Evolutionary conservation across 2,113 vertebrate genomes (phyloP).

Genomic region (Sander lucioperca): DNA sequence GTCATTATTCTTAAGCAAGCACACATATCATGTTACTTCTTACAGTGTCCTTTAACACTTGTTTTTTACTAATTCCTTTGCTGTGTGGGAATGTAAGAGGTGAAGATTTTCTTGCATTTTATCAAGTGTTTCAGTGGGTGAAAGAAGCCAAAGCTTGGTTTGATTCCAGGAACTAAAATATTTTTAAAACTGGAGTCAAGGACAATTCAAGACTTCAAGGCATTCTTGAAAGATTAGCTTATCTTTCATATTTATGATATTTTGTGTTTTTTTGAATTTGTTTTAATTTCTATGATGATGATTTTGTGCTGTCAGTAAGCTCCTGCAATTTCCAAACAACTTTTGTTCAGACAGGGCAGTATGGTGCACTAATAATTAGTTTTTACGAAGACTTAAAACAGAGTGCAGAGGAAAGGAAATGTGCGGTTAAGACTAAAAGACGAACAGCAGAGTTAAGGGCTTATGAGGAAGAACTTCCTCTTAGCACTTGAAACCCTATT

Average conservation of each 20-base stretch:
- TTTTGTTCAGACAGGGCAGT: background rate
- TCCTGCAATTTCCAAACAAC: background rate
- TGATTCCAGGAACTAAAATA: background rate
- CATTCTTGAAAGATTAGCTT: background rate
- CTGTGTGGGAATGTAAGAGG: background rate
- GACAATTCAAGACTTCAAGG: background rate
- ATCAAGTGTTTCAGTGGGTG: background rate
- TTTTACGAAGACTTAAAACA: no score
- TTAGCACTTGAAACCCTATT: background rate
- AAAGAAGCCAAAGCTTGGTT: background rate
- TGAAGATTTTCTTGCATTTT: background rate
- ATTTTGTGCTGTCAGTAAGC: no score
- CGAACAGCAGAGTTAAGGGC: background rate
- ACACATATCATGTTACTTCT: background rate
- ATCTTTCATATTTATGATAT: background rate
- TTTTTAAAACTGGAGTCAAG: background rate
- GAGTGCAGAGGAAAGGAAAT: background rate
- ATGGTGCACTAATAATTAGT: no score
- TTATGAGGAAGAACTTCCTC: background rate
- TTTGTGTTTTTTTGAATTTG: background rate
- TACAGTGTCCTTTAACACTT: background rate
- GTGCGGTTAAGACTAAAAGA: background rate
- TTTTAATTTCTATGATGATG: background rate
- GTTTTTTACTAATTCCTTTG: background rate
- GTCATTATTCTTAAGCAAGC: background rate